Evolutionary conservation across 1,140 invertebrate species (phyloP).

Genomic region (Oreohelix idahoensis): DNA sequence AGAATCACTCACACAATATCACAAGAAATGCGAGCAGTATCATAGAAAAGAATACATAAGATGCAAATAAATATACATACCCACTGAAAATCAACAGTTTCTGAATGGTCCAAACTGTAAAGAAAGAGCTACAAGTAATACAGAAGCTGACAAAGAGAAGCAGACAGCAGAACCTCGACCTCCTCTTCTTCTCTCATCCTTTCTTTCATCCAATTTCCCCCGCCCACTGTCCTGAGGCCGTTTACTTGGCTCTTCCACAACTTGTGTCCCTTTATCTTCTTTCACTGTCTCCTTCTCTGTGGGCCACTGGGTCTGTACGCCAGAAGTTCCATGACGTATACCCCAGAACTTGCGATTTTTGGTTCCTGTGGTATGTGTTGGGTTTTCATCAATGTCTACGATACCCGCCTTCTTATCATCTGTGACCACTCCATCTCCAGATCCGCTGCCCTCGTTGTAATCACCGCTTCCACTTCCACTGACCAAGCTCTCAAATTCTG

Average conservation of each 20-base stretch:
- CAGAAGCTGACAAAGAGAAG: neutral
- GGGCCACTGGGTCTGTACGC: neutral
- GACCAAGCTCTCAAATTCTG: conserved; percentile 46
- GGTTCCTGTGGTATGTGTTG: neutral
- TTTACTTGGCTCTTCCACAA: neutral
- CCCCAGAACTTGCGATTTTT: neutral
- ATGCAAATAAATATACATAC: no score
- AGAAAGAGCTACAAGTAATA: neutral
- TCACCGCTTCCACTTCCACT: conserved; percentile 50
- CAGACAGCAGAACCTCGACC: neutral
- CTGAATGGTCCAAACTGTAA: neutral
- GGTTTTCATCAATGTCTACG: conserved; percentile 21
- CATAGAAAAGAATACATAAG: no score
- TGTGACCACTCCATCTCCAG: conserved; percentile 24
- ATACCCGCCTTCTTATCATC: conserved; percentile 2
- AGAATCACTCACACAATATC: no score
- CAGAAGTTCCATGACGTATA: neutral
- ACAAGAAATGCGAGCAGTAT: no score
- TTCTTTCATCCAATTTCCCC: neutral
- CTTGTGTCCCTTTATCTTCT: neutral
- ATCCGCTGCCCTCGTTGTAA: conserved; percentile 42
- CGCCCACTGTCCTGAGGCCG: neutral
- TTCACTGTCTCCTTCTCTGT: neutral
- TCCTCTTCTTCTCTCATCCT: neutral
- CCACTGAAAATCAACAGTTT: no score